Conservation (phyloP, 2,113 vertebrate genomes). For the Microcebus ravelobensis region DNA sequence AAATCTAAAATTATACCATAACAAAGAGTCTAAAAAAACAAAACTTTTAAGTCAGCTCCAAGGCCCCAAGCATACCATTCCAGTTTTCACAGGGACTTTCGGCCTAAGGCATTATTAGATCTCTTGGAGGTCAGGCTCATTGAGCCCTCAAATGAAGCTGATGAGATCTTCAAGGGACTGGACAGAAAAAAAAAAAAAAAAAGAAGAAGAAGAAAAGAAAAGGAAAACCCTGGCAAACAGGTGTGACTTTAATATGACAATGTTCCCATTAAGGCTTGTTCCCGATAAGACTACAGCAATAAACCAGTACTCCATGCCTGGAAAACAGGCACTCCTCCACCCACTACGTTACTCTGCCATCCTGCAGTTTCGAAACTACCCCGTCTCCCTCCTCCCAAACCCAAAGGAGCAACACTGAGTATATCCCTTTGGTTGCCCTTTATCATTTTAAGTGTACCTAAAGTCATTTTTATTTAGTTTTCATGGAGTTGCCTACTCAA, state of each 20-base stretch:
- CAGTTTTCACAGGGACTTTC: not conserved
- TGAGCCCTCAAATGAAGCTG: not conserved
- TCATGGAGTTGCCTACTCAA: not conserved
- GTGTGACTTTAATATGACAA: rapidly evolving
- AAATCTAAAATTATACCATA: constrained; percentile 43
- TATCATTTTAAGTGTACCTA: not conserved
- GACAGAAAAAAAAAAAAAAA: not conserved
- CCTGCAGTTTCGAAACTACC: not conserved
- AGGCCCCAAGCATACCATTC: not conserved
- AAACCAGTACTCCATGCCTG: not conserved
- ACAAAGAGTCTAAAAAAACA: not conserved
- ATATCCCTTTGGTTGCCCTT: rapidly evolving
- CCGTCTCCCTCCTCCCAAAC: not conserved
- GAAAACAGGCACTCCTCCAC: too few relatives aligned
- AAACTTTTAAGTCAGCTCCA: not conserved
- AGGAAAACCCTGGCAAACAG: not conserved
- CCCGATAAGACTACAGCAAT: not conserved
- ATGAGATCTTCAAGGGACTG: not conserved
- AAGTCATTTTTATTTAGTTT: not conserved
- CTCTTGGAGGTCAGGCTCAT: not conserved
- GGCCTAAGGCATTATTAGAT: not conserved
- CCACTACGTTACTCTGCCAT: rapidly evolving
- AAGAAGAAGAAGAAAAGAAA: not conserved
- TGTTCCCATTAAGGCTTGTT: not conserved
- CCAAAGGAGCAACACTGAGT: not conserved